These are phyloP conservation scores for Epistrophella euchroma DNA, from an alignment of 2,888 invertebrate species.

Conservation along the genomic window DNA sequence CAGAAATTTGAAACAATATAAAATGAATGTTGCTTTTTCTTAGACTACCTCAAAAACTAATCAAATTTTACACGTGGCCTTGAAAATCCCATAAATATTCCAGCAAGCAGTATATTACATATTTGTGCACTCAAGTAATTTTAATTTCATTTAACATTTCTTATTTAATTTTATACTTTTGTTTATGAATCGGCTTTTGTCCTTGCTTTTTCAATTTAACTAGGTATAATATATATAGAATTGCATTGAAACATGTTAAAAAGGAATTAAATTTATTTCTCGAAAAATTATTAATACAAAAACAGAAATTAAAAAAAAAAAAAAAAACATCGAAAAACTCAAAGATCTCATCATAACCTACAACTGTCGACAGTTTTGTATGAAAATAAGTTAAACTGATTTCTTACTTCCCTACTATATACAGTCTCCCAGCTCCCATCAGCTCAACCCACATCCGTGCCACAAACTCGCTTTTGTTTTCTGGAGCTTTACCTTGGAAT, in stretches of 20 bases:
- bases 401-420: conserved; percentile 25
- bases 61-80: neutral
- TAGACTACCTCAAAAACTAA: neutral
- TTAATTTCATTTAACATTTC: neutral
- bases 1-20: neutral
- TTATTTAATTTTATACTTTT: neutral
- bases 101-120: neutral
- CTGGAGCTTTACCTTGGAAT: conserved; percentile 50
- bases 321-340: conserved; percentile 19
- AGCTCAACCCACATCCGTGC: conserved; percentile 2
- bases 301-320: neutral
- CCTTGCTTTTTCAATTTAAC: conserved; percentile 14
- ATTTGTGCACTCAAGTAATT: conserved; percentile 15
- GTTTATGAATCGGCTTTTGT: neutral
- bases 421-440: neutral
- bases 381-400: conserved; percentile 43
- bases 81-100: neutral
- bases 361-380: conserved; percentile 29
- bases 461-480: conserved; percentile 38
- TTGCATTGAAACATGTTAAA: conserved; percentile 10
- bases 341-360: conserved; percentile 35
- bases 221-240: neutral
- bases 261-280: conserved; percentile 12
- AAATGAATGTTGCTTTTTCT: neutral
- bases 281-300: neutral